Conservation (phyloP, 2,888 invertebrate genomes). For the Orchesella flavescens region DNA sequence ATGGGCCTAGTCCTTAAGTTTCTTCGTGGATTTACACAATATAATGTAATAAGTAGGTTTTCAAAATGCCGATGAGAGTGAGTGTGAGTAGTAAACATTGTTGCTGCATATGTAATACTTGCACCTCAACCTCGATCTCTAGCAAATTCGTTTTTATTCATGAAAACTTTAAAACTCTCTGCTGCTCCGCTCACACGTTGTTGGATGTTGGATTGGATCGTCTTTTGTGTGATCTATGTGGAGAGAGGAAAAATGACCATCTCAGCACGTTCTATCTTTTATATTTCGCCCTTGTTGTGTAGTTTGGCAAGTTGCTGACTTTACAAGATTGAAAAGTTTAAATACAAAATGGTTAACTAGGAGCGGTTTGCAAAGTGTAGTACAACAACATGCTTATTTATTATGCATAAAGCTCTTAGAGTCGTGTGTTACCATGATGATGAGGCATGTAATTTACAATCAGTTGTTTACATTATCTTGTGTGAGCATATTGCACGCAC, state of each 20-base stretch:
- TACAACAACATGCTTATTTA: conserved; percentile 15
- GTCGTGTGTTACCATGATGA: conserved; percentile 26
- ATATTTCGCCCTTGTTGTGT: background rate
- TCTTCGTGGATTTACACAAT: background rate
- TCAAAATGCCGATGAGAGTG: too few species aligned
- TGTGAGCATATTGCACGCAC: background rate
- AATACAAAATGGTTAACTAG: background rate
- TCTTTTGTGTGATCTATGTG: conserved; percentile 6
- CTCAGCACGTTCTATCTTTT: conserved; percentile 26
- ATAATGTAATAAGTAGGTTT: too few species aligned
- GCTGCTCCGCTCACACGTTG: background rate
- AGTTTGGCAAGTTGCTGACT: background rate
- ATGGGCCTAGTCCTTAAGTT: conserved; percentile 29
- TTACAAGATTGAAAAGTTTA: background rate
- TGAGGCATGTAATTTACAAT: conserved; percentile 42
- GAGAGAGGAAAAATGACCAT: background rate
- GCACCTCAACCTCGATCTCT: background rate
- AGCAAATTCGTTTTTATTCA: background rate
- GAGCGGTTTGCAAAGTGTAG: conserved; percentile 15
- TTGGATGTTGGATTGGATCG: background rate
- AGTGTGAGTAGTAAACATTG: too few species aligned
- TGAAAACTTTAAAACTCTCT: background rate
- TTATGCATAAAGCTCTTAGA: conserved; percentile 28
- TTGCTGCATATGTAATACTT: too few species aligned
- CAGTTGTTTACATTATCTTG: background rate